Evolutionary conservation across 2,888 invertebrate species (phyloP).

Genomic region (Orthonychiurus folsomi): DNA sequence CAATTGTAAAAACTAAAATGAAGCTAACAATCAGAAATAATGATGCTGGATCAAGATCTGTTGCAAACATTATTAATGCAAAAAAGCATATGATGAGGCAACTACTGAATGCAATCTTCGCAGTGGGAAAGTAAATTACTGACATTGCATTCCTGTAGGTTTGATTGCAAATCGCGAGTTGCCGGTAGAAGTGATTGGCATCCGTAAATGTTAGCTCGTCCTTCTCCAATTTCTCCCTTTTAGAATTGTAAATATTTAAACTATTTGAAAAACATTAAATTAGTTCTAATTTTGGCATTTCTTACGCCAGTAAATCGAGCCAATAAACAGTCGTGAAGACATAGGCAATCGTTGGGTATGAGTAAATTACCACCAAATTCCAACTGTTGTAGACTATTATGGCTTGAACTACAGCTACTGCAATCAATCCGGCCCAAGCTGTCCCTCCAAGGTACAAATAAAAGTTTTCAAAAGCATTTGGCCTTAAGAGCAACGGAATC

Average conservation of each 20-base stretch:
- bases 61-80: not conserved
- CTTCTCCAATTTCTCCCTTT: not conserved
- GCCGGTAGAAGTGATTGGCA: not conserved
- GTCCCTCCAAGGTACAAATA: not conserved
- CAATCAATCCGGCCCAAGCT: not conserved
- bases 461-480: not conserved
- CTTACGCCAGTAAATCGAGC: not conserved
- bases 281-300: not conserved
- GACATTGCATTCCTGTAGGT: not conserved
- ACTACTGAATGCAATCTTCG: not conserved
- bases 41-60: not conserved
- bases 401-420: not conserved
- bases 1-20: not conserved
- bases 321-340: not conserved
- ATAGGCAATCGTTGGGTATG: not conserved
- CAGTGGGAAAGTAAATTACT: not conserved
- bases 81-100: not conserved
- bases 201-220: not conserved
- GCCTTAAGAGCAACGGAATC: not conserved
- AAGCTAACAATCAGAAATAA: not conserved
- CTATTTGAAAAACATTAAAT: not conserved
- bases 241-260: not conserved
- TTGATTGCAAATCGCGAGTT: not conserved
- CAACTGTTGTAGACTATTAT: not conserved
- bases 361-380: not conserved